Conservation (phyloP, 37 sponge, comb jelly and placozoan genomes). For the Cladorhizidae sp. region DNA sequence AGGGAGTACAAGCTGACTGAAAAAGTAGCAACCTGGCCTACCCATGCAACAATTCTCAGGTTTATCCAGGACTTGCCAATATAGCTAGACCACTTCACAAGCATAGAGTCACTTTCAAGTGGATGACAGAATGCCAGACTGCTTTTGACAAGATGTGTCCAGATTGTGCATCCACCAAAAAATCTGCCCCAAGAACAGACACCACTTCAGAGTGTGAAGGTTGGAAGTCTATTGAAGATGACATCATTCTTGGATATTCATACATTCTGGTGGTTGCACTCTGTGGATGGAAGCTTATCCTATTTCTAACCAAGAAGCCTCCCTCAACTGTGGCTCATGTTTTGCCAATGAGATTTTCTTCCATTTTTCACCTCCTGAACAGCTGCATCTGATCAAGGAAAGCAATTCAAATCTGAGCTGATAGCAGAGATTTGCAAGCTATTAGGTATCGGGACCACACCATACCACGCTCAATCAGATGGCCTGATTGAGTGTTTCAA, state of each 20-base stretch:
- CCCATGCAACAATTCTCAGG: neutral
- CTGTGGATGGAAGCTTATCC: conserved; percentile 58
- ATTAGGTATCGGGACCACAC: conserved; percentile 28
- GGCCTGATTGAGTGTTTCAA: conserved; percentile 67
- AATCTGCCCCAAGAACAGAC: neutral
- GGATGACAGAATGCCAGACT: neutral
- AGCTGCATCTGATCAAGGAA: conserved; percentile 54
- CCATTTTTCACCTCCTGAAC: conserved; percentile 54
- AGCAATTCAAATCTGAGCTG: conserved; percentile 50
- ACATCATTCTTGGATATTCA: conserved; percentile 28
- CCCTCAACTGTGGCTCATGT: conserved; percentile 55
- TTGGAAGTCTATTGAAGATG: conserved; percentile 25
- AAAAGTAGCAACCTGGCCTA: neutral
- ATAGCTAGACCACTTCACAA: no score
- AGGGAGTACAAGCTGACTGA: no score
- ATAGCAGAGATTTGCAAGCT: conserved; percentile 35
- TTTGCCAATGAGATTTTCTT: conserved; percentile 42
- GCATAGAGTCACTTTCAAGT: neutral
- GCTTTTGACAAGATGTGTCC: neutral
- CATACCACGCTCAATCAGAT: conserved; percentile 62
- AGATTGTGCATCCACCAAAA: neutral
- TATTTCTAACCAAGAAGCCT: conserved; percentile 68
- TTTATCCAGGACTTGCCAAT: neutral
- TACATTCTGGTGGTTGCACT: conserved; percentile 56
- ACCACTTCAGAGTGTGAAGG: neutral